Evolutionary conservation across 2,113 vertebrate species (phyloP).

Genomic region (Acinonyx jubatus): DNA sequence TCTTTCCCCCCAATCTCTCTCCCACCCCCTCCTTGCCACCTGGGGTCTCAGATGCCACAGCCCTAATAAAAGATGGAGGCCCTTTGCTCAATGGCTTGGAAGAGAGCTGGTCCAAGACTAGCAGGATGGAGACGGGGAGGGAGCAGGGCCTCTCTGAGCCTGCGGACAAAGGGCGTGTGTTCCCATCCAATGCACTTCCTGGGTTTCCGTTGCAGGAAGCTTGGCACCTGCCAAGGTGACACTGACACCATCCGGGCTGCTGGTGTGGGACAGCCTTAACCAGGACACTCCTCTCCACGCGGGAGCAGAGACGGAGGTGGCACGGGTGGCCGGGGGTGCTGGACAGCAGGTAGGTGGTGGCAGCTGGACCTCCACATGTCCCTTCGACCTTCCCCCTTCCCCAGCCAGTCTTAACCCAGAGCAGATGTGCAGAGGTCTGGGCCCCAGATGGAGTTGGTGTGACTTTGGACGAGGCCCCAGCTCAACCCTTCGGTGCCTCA

Average conservation of each 20-base stretch:
- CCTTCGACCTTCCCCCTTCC: background rate
- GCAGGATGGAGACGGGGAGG: background rate
- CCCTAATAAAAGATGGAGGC: background rate
- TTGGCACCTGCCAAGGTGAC: slow-evolving; percentile 63
- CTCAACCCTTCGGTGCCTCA: background rate
- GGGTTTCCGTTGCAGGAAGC: slow-evolving; percentile 77
- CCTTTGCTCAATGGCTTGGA: background rate
- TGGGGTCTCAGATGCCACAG: background rate
- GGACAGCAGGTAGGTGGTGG: slow-evolving; percentile 32
- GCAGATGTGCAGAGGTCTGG: background rate
- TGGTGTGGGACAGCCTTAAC: background rate
- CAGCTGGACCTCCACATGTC: background rate
- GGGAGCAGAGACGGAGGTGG: background rate
- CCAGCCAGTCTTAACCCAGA: background rate
- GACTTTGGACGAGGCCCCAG: background rate
- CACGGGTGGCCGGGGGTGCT: background rate
- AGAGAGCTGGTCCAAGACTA: background rate
- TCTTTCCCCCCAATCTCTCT: background rate
- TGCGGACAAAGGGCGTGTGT: slow-evolving; percentile 71
- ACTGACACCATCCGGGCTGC: background rate
- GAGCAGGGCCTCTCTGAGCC: slow-evolving; percentile 9
- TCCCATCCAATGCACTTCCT: slow-evolving; percentile 61
- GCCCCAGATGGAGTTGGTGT: background rate
- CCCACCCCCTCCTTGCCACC: background rate
- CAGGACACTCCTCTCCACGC: background rate